Conservation (phyloP, 2,113 vertebrate genomes). For the Scytalopus superciliaris region DNA sequence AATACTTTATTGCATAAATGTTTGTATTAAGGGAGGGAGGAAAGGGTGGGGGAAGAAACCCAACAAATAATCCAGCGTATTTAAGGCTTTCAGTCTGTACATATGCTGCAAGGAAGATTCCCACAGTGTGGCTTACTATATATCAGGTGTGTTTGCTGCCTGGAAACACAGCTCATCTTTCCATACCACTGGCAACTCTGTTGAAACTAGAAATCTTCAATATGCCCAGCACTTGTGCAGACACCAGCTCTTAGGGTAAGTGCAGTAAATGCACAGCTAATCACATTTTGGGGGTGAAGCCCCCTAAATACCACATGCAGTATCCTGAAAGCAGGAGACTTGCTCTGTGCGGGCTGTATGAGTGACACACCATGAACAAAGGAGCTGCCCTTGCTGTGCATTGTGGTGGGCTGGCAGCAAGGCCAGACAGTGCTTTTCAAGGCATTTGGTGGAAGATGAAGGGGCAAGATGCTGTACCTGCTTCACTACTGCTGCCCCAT, state of each 20-base stretch:
- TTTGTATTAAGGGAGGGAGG: constrained; percentile 19
- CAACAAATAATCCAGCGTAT: background rate
- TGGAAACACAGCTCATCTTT: background rate
- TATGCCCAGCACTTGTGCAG: accelerated
- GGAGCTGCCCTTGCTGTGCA: background rate
- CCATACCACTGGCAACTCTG: background rate
- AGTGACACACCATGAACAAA: accelerated
- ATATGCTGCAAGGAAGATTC: background rate
- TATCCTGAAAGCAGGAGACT: background rate
- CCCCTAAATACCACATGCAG: accelerated
- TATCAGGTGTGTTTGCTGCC: background rate
- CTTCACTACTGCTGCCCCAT: background rate
- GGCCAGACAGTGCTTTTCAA: background rate
- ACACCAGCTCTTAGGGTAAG: background rate
- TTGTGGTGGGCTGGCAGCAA: background rate
- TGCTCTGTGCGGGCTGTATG: accelerated
- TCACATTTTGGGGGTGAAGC: background rate
- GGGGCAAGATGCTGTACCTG: background rate
- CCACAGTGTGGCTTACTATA: background rate
- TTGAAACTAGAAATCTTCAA: background rate
- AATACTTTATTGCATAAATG: constrained; percentile 24
- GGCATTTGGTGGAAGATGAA: background rate
- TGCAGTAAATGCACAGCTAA: background rate
- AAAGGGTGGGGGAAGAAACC: background rate
- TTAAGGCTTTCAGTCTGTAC: background rate